Conservation (phyloP, 1,140 invertebrate species). For the Piezodorus guildinii region DNA sequence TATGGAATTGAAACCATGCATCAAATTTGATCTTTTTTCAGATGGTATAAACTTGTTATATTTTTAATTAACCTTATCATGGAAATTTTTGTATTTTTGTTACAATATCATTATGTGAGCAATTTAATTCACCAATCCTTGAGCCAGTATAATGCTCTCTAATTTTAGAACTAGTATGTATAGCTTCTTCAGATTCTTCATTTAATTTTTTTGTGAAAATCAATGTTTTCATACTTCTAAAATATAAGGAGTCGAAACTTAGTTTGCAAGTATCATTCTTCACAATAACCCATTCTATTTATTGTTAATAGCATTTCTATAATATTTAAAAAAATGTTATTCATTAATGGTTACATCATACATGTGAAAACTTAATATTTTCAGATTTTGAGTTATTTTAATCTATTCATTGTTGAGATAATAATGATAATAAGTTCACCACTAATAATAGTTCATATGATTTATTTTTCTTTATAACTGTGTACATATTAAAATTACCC, state of each 20-base stretch:
- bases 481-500: no score
- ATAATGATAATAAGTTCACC: no score
- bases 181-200: not conserved
- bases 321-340: no score
- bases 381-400: no score
- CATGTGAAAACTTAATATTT: no score
- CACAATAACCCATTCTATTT: no score
- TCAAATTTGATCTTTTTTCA: slow-evolving; percentile 2
- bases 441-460: no score
- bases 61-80: slow-evolving; percentile 8
- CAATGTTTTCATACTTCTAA: not conserved
- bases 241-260: not conserved
- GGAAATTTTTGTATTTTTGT: slow-evolving; percentile 4
- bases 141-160: slow-evolving; percentile 8
- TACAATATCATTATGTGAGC: not conserved
- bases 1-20: slow-evolving; percentile 6
- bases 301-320: no score
- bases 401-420: no score
- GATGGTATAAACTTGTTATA: slow-evolving; percentile 1
- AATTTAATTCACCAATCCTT: not conserved
- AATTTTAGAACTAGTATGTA: slow-evolving; percentile 18
- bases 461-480: no score
- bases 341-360: no score
- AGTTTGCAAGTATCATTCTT: not conserved
- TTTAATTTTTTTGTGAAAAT: slow-evolving; percentile 6